Evolutionary conservation across 2,797 vertebrate genomes (phyloP).

Genomic region (Xenopus petersii): DNA sequence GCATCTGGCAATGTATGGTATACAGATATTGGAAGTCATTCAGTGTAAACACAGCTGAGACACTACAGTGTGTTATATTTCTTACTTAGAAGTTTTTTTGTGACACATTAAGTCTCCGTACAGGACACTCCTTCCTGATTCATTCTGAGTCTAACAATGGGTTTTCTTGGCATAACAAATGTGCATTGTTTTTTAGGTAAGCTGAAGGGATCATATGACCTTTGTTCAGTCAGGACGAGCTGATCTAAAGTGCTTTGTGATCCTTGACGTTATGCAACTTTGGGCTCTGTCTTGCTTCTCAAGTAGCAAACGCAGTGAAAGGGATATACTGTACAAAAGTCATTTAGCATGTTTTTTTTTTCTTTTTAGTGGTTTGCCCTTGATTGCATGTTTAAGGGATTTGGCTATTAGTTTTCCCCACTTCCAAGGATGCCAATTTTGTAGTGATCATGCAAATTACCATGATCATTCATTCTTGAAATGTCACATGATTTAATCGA

Average conservation of each 20-base stretch:
- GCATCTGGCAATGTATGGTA: background rate
- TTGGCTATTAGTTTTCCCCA: no score
- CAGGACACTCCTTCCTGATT: slow-evolving; percentile 34
- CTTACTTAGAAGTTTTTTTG: slow-evolving; percentile 11
- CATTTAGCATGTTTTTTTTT: no score
- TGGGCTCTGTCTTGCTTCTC: background rate
- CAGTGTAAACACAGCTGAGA: slow-evolving; percentile 31
- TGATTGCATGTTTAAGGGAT: no score
- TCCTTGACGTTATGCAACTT: slow-evolving; percentile 18
- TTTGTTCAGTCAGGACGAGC: slow-evolving; percentile 33
- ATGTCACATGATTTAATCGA: no score
- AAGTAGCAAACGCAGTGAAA: no score
- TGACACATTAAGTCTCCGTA: slow-evolving; percentile 16
- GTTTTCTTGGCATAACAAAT: slow-evolving; percentile 12
- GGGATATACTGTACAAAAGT: no score
- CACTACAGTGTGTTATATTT: slow-evolving; percentile 23
- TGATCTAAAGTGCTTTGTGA: slow-evolving; percentile 31
- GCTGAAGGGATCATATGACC: slow-evolving; percentile 19
- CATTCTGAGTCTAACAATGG: slow-evolving; percentile 39
- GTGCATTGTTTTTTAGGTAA: slow-evolving; percentile 26
- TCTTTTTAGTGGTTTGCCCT: no score
- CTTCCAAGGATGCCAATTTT: no score
- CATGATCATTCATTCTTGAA: no score
- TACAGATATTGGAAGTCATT: slow-evolving; percentile 11
- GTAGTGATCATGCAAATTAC: no score